These are phyloP conservation scores for Paradisaea rubra DNA, from an alignment of 2,113 vertebrate species.

Conservation along the genomic window DNA sequence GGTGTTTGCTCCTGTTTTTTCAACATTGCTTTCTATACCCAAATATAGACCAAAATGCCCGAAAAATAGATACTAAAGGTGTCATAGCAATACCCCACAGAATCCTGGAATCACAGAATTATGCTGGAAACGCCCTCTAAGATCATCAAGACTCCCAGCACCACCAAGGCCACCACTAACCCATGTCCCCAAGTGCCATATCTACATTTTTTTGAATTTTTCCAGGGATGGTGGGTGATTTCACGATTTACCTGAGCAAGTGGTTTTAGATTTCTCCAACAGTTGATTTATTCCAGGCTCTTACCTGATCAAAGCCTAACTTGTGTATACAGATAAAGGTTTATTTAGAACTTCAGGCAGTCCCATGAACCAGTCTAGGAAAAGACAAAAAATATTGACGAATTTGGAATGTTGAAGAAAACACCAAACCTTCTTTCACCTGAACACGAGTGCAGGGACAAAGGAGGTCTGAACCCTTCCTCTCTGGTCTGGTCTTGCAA, in stretches of 20 bases:
- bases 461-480: not conserved
- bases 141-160: not conserved
- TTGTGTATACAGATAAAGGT: not conserved
- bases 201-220: not conserved
- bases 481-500: not conserved
- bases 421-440: not conserved
- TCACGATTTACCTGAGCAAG: not conserved
- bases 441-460: rapidly evolving
- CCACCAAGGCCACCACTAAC: not conserved
- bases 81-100: not conserved
- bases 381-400: not conserved
- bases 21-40: not conserved
- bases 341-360: not conserved
- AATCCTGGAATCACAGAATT: not conserved
- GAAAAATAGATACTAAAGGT: not conserved
- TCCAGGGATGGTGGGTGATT: not conserved
- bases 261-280: not conserved
- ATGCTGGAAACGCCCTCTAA: not conserved
- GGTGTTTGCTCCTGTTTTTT: not conserved
- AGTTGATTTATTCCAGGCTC: not conserved
- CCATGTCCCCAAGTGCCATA: not conserved
- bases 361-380: not conserved
- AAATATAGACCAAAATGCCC: not conserved
- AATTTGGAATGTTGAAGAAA: not conserved
- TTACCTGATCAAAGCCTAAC: not conserved